phyloP scores from a whole-genome alignment of 2,797 vertebrate species.

The Labeo calbasu region DNA sequence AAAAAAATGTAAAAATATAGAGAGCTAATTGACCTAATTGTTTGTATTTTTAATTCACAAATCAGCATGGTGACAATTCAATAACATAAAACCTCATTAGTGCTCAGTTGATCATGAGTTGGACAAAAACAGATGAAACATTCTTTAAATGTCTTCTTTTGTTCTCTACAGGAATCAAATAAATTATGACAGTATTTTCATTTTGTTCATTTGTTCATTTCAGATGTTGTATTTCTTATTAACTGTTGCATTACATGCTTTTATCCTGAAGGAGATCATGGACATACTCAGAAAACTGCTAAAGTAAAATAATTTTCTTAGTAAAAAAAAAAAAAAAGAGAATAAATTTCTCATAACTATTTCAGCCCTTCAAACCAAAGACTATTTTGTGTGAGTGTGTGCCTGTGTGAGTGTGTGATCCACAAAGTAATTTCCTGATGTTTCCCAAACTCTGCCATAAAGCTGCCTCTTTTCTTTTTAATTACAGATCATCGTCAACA shows the following conservation, averaged over 20 bases:
- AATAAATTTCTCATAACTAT: constrained; percentile 10
- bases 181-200: background rate
- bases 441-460: constrained; percentile 51
- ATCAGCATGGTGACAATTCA: background rate
- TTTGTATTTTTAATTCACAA: background rate
- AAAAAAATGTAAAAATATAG: too few species aligned
- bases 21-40: too few species aligned
- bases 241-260: background rate
- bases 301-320: constrained; percentile 4
- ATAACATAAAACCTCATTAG: background rate
- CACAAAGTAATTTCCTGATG: constrained; percentile 50
- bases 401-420: background rate
- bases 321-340: background rate
- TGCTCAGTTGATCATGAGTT: background rate
- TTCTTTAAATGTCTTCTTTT: background rate
- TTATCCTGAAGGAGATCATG: background rate
- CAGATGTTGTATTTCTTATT: background rate
- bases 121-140: too few species aligned
- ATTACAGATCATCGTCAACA: constrained; percentile 76
- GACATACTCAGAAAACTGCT: background rate
- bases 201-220: background rate
- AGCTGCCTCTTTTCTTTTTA: constrained; percentile 63
- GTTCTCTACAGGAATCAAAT: background rate
- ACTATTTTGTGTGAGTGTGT: background rate
- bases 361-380: constrained; percentile 18